Base-by-base conservation (phyloP, 2,888 invertebrate genomes). In the Chalcis sispes region DNA sequence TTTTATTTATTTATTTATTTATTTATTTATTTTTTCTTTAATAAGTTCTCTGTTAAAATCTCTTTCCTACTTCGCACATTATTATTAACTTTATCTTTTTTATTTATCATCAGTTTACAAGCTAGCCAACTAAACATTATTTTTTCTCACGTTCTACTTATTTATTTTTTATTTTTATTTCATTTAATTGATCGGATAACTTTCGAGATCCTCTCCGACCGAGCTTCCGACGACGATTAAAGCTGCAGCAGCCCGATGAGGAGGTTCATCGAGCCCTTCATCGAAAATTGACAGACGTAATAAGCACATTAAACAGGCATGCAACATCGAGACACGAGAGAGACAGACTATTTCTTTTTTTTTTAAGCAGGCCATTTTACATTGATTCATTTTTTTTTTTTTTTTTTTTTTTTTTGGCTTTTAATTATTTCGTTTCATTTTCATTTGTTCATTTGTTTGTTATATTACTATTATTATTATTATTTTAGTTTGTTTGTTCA, bases 281-380 rank as follows among this genome's bases (percentile, higher is more conserved):
- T 64, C 54, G 66, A 75, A 61, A 79, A 79, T 77, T 79, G 83
- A 85, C 80, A 83, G 82, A 81, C 81, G 80, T 82, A 81, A 81
- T 82, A 83, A 83, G 82, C 83, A 82, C 81, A 82, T 78, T 77
- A 66, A 75, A 81, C 73, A 82, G 81, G 80, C 83, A 84, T 84
- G 83, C 84, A 81, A 83, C 83, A 82, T 82, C 79, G 79, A 83
- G 79, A 83, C 80, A 81, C 81, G 82, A 83, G 78, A 81, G 81
- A 83, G 81, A 81, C 75, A 75, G 76, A 72, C 36, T 75, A 66
- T 52, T 66, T 48, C 29, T 67, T 32, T 59, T 18, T 52, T 56
- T 36, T 36, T 36, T 42, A 29, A 72, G 54, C 56, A 65, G 66
- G 48, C 32, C 72, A 62, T 50, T 58, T 62, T 32, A 54, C 40